Percentiles rank a stretch among this genome's conserved stretches.
Conservation (phyloP, 2,113 vertebrate species). For the Xiphias gladius region DNA sequence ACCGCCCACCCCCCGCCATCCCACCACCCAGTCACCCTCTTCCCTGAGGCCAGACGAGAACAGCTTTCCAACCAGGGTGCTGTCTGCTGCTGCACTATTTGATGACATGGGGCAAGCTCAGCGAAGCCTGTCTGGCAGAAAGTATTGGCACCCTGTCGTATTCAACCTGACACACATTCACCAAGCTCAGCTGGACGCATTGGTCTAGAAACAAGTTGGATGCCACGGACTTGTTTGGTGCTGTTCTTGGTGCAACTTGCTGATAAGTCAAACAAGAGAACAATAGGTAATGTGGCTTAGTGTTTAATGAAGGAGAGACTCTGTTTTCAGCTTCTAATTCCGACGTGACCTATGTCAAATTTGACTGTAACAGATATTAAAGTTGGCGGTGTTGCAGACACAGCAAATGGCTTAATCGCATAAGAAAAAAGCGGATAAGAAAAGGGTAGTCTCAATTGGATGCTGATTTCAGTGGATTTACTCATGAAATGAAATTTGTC, state of each 20-base stretch:
- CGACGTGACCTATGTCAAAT: constrained; percentile 27
- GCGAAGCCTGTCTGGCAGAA: constrained; percentile 48
- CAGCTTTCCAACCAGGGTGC: constrained; percentile 62
- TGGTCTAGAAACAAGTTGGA: constrained; percentile 43
- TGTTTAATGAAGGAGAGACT: constrained; percentile 14
- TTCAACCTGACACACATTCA: constrained; percentile 64
- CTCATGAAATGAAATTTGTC: constrained; percentile 23
- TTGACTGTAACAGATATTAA: constrained; percentile 25
- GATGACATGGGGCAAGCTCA: constrained; percentile 43
- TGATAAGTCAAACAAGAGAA: constrained; percentile 10
- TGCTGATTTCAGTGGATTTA: constrained; percentile 42
- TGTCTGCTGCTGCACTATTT: constrained; percentile 44
- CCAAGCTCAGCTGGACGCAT: constrained; percentile 44
- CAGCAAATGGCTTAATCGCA: constrained; percentile 28
- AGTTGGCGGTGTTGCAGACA: constrained; percentile 4
- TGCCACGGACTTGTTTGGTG: constrained; percentile 17
- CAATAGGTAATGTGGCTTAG: constrained; percentile 19
- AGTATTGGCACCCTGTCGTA: constrained; percentile 35
- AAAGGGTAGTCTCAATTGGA: constrained; percentile 25
- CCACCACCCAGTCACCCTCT: constrained; percentile 47
- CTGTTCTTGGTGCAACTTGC: not conserved
- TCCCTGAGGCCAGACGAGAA: constrained; percentile 55
- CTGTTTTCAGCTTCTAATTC: constrained; percentile 21
- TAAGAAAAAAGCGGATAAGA: constrained; percentile 40
- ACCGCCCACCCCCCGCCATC: not conserved